Base-by-base conservation (phyloP, 1,140 invertebrate species). In the Drosophila subobscura region DNA sequence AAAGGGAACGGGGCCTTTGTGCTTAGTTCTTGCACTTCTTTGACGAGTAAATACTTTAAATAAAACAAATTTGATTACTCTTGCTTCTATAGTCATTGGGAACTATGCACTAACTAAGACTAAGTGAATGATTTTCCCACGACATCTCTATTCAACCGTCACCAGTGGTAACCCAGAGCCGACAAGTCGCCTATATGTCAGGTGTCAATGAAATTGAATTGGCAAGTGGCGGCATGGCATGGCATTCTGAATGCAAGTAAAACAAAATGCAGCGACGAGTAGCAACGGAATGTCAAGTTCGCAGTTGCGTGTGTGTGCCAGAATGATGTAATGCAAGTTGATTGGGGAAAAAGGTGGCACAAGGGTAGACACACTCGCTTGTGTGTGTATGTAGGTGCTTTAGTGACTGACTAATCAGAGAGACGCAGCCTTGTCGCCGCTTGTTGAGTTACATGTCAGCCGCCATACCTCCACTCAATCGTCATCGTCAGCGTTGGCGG, bases 251-350 rank as follows among this genome's bases (percentile, higher is more conserved):
- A 67, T 71, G 46, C 55, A 63, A 70, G 68, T 44, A 50, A 57
- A 74, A 64, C 27, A 52, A 73, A 55, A 52, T 44, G 52, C 45
- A 52, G 52, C 47, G 54, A 46, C 41, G 44, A 74, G 46, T 42
- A 49, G 58, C 55, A 56, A 64, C 52, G 60, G 74, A 80, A 85
- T 85, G 80, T 84, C 80, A 84, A 84, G 80, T 84, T 84, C 80
- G 80, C 56, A 77, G 70, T 64, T 58, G 71, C 72, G 66, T 79
- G 57, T 66, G 16, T 55, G 55, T 67, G 56, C 45, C 25, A 29
- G 44, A 61, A 61, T 72, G 63, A 68, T 75, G 79, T 46, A 53
- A 71, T 64, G 57, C 46, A 46, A 56, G 46, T 46, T 58, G 56
- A 57, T 61, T 41, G 44, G 14, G 29, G 25, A 25, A 46, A 59